Evolutionary conservation across 2,888 invertebrate species (phyloP).

Genomic region (Yponomeuta cagnagella): DNA sequence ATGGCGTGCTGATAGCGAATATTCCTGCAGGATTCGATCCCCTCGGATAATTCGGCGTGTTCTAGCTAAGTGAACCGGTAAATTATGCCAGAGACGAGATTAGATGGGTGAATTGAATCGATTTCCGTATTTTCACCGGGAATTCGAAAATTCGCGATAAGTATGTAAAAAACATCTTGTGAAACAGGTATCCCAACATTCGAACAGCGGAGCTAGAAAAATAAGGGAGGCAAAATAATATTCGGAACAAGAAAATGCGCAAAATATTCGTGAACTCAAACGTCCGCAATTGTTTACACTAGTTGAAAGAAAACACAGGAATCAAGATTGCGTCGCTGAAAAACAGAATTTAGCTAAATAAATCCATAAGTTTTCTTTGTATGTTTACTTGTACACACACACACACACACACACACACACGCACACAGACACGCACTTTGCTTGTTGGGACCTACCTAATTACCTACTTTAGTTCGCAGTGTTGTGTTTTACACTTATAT

Average conservation of each 20-base stretch:
- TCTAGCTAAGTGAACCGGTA: conserved; percentile 26
- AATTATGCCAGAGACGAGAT: conserved; percentile 28
- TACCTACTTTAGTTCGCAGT: no score
- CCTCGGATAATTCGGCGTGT: conserved; percentile 22
- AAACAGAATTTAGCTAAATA: not conserved
- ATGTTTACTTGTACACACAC: not conserved
- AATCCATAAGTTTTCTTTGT: not conserved
- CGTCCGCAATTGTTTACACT: not conserved
- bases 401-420: not conserved
- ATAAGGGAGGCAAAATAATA: not conserved
- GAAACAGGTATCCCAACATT: not conserved
- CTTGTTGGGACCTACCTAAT: no score
- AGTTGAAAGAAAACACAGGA: not conserved
- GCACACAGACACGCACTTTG: no score
- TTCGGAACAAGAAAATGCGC: not conserved
- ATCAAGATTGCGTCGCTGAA: not conserved
- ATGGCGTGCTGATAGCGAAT: conserved; percentile 1
- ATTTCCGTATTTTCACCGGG: not conserved
- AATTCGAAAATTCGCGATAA: not conserved
- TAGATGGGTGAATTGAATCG: conserved; percentile 21
- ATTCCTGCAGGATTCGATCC: conserved; percentile 14
- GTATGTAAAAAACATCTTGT: not conserved
- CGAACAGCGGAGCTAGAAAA: not conserved
- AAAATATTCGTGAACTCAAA: not conserved
- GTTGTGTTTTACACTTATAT: no score